Evolutionary conservation across 2,888 invertebrate species (phyloP).

Genomic region (Laspeyria flexula): DNA sequence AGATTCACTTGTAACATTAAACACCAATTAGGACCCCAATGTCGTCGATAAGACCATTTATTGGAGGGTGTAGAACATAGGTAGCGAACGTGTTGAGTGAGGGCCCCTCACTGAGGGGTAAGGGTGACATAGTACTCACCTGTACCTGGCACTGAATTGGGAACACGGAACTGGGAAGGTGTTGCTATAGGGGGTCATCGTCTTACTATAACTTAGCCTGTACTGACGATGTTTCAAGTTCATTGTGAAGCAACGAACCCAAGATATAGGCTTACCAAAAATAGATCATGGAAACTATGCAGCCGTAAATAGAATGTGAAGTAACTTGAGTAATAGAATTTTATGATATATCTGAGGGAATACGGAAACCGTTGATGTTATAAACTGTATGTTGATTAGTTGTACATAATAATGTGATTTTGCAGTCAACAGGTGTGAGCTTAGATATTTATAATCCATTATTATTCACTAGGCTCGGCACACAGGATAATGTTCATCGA

Average conservation of each 20-base stretch:
- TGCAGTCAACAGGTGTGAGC: constrained; percentile 11
- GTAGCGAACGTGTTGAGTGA: constrained; percentile 48
- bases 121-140: constrained; percentile 65
- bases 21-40: constrained; percentile 47
- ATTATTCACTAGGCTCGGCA: constrained; percentile 62
- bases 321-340: constrained; percentile 23
- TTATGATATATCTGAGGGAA: not conserved
- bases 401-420: constrained; percentile 16
- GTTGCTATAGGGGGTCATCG: constrained; percentile 42
- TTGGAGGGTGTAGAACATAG: constrained; percentile 52
- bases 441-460: constrained; percentile 51
- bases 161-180: constrained; percentile 49
- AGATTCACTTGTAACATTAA: constrained; percentile 38
- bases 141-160: constrained; percentile 64
- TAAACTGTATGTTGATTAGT: not conserved
- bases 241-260: constrained; percentile 26
- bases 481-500: constrained; percentile 61
- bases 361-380: not conserved
- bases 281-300: constrained; percentile 24
- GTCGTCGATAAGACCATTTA: constrained; percentile 42
- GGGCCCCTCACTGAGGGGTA: constrained; percentile 69
- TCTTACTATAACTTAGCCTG: constrained; percentile 28
- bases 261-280: constrained; percentile 26
- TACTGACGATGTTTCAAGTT: constrained; percentile 32
- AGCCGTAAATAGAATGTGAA: constrained; percentile 26